phyloP scores from a whole-genome alignment of 2,888 invertebrate species.

The Platerodrilus igneus region DNA sequence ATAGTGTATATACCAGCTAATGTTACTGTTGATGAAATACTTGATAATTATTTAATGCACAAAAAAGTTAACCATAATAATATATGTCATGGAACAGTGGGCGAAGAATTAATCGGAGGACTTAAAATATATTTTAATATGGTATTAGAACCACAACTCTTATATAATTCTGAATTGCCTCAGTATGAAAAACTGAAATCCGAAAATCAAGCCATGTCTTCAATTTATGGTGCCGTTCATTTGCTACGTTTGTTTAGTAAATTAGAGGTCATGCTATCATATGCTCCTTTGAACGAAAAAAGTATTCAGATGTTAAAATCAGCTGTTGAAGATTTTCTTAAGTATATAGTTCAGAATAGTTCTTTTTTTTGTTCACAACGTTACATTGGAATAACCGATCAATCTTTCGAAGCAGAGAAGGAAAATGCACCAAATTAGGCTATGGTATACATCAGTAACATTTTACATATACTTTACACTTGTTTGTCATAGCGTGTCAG shows the following conservation, averaged over 20 bases:
- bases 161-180: constrained; percentile 91
- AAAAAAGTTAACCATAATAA: constrained; percentile 78
- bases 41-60: constrained; percentile 79
- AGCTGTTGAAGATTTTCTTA: constrained; percentile 86
- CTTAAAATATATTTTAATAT: constrained; percentile 92
- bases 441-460: no score
- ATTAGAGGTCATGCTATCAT: constrained; percentile 85
- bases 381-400: no score
- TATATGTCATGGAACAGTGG: constrained; percentile 61
- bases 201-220: constrained; percentile 71
- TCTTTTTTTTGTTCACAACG: constrained; percentile 77
- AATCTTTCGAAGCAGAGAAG: no score
- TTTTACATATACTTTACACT: no score
- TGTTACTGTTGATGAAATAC: constrained; percentile 76
- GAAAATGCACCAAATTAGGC: no score
- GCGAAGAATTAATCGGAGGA: constrained; percentile 64
- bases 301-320: constrained; percentile 74
- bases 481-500: no score
- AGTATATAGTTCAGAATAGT: constrained; percentile 79
- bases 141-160: constrained; percentile 82
- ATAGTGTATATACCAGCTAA: constrained; percentile 78
- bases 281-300: constrained; percentile 83
- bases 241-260: constrained; percentile 84
- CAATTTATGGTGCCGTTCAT: constrained; percentile 88
- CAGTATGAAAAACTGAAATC: constrained; percentile 82